phyloP scores from a whole-genome alignment of 2,797 vertebrate species.

The Chelmon rostratus region DNA sequence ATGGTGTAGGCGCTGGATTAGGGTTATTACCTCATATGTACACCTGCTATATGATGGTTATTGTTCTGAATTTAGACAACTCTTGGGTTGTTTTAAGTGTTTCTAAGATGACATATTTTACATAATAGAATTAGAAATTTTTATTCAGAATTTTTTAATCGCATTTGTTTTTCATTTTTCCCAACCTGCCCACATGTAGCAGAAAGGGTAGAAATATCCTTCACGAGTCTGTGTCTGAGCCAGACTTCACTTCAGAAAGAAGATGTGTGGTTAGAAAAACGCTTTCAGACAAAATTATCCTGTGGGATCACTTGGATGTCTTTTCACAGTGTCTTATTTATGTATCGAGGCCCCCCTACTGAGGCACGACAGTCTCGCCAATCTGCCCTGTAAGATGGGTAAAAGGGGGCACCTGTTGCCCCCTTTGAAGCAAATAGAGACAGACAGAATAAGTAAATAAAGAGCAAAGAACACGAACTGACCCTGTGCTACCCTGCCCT shows the following conservation, averaged over 20 bases:
- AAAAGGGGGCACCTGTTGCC: slow-evolving; percentile 65
- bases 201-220: background rate
- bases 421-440: slow-evolving; percentile 54
- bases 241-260: background rate
- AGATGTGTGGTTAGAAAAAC: background rate
- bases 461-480: slow-evolving; percentile 75
- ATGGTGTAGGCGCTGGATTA: slow-evolving; percentile 50
- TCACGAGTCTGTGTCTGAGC: background rate
- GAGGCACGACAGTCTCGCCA: slow-evolving; percentile 29
- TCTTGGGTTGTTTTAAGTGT: background rate
- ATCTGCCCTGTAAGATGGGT: slow-evolving; percentile 10
- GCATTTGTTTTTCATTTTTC: background rate
- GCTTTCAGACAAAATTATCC: slow-evolving; percentile 7
- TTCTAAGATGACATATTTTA: background rate
- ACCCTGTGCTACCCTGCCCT: slow-evolving; percentile 55
- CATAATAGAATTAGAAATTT: background rate
- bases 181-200: background rate
- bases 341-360: slow-evolving; percentile 5
- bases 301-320: slow-evolving; percentile 8
- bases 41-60: background rate
- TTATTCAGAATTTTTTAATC: background rate
- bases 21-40: slow-evolving; percentile 29
- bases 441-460: slow-evolving; percentile 80
- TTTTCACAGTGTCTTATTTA: slow-evolving; percentile 14
- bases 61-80: background rate